Conservation (phyloP, 1,140 invertebrate species). For the Anadara kagoshimensis region DNA sequence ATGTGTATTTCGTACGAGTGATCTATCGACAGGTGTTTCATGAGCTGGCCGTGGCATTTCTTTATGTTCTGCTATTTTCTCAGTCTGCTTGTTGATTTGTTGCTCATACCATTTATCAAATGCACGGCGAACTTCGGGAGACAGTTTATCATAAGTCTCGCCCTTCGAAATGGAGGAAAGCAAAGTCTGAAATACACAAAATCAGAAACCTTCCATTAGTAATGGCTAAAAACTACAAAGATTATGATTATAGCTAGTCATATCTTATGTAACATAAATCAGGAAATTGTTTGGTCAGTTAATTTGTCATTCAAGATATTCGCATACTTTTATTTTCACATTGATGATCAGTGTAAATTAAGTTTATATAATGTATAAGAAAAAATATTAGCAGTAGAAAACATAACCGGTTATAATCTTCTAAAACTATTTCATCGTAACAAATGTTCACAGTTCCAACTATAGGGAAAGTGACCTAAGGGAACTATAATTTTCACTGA, state of each 20-base stretch:
- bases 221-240: neutral
- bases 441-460: too few relatives aligned
- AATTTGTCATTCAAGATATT: too few relatives aligned
- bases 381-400: too few relatives aligned
- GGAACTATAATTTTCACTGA: too few relatives aligned
- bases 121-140: constrained; percentile 67
- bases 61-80: neutral
- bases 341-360: too few relatives aligned
- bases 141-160: constrained; percentile 59
- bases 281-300: too few relatives aligned
- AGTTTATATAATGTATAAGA: too few relatives aligned
- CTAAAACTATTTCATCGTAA: too few relatives aligned
- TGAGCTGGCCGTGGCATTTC: constrained; percentile 14
- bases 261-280: too few relatives aligned
- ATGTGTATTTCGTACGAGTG: neutral
- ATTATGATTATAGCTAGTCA: neutral
- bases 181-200: constrained; percentile 53
- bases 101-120: constrained; percentile 75
- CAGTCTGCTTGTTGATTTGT: constrained; percentile 50
- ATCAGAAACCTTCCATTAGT: constrained; percentile 15
- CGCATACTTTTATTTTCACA: too few relatives aligned
- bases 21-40: constrained; percentile 5
- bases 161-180: constrained; percentile 62
- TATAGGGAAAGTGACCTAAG: too few relatives aligned
- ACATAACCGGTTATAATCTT: too few relatives aligned